Evolutionary conservation across 2,797 vertebrate species (phyloP), one percentile per base, ranked within the genome.

Genomic region (Netta rufina): DNA sequence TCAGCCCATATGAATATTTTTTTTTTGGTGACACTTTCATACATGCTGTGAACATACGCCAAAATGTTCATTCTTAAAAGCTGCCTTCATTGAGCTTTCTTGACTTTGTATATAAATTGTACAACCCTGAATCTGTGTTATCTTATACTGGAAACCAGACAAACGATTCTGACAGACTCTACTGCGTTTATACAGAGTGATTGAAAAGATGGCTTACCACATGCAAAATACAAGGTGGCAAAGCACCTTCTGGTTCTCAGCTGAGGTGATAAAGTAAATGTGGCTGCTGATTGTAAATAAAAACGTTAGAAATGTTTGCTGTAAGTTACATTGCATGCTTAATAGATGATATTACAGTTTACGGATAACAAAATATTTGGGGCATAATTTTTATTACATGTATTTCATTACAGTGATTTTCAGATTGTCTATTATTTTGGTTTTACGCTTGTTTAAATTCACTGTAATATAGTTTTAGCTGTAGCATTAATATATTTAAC

Each of bases 51-150:
- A 95, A 79, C 64, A 19, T 60, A 64, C 67, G 77, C 92, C 81
- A 83, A 93, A 93, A 84, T 5, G 9, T 47, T 94, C 75, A 54
- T 89, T 95, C 90, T 89, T 94, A 85, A 93, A 95, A 92, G 61
- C 87, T 77, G 87, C 84, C 47, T 95, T 93, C 89, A 69, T 95
- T 94, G 89, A 83, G 81, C 69, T 93, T 84, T 87, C 84, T 92
- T 84, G 94, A 84, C 90, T 87, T 74, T 1, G 0, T 64, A 93
- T 89, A 86, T 90, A 89, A 94, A 89, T 80, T 84, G 71, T 78
- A 65, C 45, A 36, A 24, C 0, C 1, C 65, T 39, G 78, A 92
- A 93, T 92, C 81, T 87, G 45, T 80, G 81, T 89, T 79, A 25
- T 67, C 58, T 93, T 87, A 57, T 96, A 60, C 89, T 87, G 77